A percentile compares a stretch with the other conserved stretches of the same genome.
phyloP scores from a whole-genome alignment of 2,888 invertebrate species.

The Balanococcus diminutus region DNA sequence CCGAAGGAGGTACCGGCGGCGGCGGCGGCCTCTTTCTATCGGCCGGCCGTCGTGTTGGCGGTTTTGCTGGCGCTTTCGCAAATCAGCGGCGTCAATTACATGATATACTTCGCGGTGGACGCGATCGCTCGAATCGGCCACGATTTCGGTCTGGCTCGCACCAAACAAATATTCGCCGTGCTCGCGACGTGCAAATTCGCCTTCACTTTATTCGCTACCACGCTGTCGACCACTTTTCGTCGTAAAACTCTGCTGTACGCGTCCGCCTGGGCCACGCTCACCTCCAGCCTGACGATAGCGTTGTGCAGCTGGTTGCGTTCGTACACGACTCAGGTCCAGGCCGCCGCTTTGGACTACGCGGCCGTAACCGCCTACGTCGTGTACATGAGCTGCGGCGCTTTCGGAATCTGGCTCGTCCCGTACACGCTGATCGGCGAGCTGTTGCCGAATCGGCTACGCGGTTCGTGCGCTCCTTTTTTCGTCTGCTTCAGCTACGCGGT shows the following conservation, averaged over 20 bases:
- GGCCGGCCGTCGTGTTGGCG: constrained; percentile 64
- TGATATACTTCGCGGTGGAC: constrained; percentile 68
- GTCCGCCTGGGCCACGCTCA: constrained; percentile 62
- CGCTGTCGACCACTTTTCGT: constrained; percentile 64
- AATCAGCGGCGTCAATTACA: constrained; percentile 65
- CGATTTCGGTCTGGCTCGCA: not conserved
- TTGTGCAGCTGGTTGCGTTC: no score
- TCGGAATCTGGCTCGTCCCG: constrained; percentile 67
- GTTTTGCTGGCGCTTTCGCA: constrained; percentile 66
- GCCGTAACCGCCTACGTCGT: constrained; percentile 62
- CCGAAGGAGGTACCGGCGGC: not conserved
- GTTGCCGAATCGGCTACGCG: constrained; percentile 65
- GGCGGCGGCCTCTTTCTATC: constrained; percentile 6
- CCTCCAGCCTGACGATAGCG: not conserved
- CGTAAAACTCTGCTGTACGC: constrained; percentile 64
- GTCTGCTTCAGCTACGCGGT: constrained; percentile 65
- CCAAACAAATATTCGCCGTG: not conserved
- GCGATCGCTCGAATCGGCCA: constrained; percentile 64
- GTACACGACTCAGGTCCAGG: no score
- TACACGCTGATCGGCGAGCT: constrained; percentile 68
- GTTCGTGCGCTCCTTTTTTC: constrained; percentile 65
- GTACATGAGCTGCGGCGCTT: constrained; percentile 65
- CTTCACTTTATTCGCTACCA: constrained; percentile 65
- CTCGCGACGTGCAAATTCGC: constrained; percentile 65
- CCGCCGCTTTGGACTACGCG: no score